These are phyloP conservation scores for Achlya flavicornis DNA, from an alignment of 2,888 invertebrate species.

Conservation along the genomic window DNA sequence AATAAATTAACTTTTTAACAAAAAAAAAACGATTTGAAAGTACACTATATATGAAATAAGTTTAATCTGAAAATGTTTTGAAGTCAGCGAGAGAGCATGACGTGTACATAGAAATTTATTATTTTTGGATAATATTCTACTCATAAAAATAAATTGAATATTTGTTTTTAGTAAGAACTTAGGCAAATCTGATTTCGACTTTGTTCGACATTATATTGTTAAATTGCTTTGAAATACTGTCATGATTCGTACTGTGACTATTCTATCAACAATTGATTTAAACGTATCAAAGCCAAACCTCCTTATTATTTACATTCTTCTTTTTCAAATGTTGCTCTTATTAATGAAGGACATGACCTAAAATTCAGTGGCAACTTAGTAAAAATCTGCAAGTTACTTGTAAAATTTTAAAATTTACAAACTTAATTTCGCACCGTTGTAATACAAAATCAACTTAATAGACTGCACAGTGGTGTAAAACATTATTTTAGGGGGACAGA, in stretches of 20 bases:
- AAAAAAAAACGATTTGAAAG: no score
- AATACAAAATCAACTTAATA: not conserved
- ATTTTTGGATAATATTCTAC: no score
- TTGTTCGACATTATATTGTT: conserved; percentile 45
- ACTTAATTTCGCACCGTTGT: not conserved
- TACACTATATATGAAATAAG: no score
- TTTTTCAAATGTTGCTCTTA: not conserved
- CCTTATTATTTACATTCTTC: not conserved
- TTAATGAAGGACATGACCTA: not conserved
- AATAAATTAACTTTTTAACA: no score
- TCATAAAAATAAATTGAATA: no score
- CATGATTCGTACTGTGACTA: not conserved
- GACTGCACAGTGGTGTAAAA: not conserved
- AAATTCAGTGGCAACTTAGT: not conserved
- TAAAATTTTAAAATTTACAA: not conserved
- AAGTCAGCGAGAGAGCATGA: no score
- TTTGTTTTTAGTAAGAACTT: no score
- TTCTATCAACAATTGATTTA: not conserved
- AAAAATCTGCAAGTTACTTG: not conserved
- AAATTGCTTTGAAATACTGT: conserved; percentile 60
- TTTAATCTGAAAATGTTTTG: no score
- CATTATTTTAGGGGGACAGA: conserved; percentile 23
- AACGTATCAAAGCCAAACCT: not conserved
- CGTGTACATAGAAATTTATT: no score
- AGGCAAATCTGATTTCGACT: no score